Base-by-base conservation (phyloP, 2,888 invertebrate species). In the Eupithecia vulgata region DNA sequence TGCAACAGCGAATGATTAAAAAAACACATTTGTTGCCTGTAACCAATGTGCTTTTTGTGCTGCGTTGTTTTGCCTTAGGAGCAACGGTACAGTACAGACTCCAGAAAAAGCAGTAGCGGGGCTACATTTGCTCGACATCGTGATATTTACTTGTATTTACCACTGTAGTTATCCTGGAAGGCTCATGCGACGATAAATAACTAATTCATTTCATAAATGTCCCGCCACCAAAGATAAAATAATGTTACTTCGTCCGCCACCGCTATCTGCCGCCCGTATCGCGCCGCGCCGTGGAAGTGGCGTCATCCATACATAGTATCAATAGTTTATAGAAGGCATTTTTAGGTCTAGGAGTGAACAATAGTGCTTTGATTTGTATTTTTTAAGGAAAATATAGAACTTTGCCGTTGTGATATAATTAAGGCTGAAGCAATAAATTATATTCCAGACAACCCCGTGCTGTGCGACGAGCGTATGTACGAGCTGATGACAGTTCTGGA, bases 391-490 rank as follows among this genome's bases (percentile, higher is more conserved):
- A 48, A 21, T n/a, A 52, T 52, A 1, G 0, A 52, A 52, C 21
- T 10, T 25, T 57, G 5, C 25, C 13, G 13, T 25, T 17, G 3
- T 61, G 1, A 17, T 17, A 5, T 7, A n/a, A 35, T 21, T 12
- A 37, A 5, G 35, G 37, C 62, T 64, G 35, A 13, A 37, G 10
- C 64, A 65, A 61, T 34, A 61, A 61, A 61, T 67, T 34, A n/a
- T 66, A 34, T 95, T 95, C 1, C 94, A 97, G 97, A 97, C 87
- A 97, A 97, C 91, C 97, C 97, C 68, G 96, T 97, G 73, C 91
- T 97, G 79, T 97, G 97, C 87, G 97, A 97, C 86, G 96, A 96
- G 71, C 95, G 95, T 13, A 90, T 97, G 73, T 96, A 96, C 78
- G 97, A 97, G 88, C 93, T 97, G 79, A 95, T 96, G 79, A 95